Evolutionary conservation across 2,888 invertebrate species (phyloP), one percentile per base, ranked within the genome.

Genomic region (Chelonus formosanus): DNA sequence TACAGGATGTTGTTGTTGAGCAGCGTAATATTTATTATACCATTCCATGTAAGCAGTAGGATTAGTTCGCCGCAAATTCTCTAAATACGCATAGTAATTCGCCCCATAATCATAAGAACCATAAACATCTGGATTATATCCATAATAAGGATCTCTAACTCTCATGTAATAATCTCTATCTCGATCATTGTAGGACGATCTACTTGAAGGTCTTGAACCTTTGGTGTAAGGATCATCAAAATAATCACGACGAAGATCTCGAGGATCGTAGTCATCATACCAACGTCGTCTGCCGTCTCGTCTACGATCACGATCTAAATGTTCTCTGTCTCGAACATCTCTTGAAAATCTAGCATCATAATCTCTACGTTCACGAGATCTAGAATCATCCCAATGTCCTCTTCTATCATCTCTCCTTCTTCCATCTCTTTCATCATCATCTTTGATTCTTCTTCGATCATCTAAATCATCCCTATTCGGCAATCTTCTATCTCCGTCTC

Each of bases 21-120:
- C 86, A n/a, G 85, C 84, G 83, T 89, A 89, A 78, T 92, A 91
- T 81, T 91, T 91, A 77, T 90, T 88, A 85, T 93, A 94, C 87
- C 92, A 89, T 78, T 90, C 90, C 71, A 91, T 88, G 85, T 94
- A 94, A 34, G 91, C 91, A 76, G 90, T 90, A 32, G 94, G 94
- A 87, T 94, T 91, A 55, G 89, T 89, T 67, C 89, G 87, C 3
- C 93, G 89, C 81, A 94, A 86, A 80, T 91, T 92, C 84, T 92
- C 92, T 80, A 92, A 91, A 85, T 93, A 93, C 78, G 90, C 89
- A 84, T 91, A 90, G 79, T 90, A 84, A 73, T 80, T 81, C 20
- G 68, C 79, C 43, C 75, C 72, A 69, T 80, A 82, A 57, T 82
- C 80, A 44, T 82, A 83, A 35, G 78, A 78, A 55, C 70, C 73